phyloP scores from a whole-genome alignment of 1,140 invertebrate species.

The Drosophila kanapiae region DNA sequence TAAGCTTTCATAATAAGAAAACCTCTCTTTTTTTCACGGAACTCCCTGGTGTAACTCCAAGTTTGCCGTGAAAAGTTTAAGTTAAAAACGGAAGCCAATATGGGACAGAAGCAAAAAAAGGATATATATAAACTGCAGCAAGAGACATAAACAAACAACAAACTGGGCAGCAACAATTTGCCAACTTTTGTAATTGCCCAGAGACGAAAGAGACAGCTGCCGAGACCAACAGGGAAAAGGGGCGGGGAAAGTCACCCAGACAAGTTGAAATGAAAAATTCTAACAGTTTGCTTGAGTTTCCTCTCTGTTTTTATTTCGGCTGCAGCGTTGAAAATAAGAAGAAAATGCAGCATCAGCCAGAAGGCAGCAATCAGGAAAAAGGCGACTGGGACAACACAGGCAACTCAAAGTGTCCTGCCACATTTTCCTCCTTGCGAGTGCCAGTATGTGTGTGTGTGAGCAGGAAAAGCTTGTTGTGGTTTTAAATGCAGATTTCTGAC shows the following conservation, averaged over 20 bases:
- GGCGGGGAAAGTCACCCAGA: slow-evolving; percentile 2
- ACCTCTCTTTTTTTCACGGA: neutral
- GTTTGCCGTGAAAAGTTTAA: slow-evolving; percentile 23
- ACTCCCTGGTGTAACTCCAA: neutral
- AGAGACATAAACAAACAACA: slow-evolving; percentile 52
- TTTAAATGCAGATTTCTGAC: slow-evolving; percentile 58
- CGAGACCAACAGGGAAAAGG: neutral
- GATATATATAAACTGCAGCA: slow-evolving; percentile 39
- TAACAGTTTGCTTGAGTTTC: slow-evolving; percentile 36
- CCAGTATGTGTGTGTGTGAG: neutral
- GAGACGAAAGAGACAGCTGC: slow-evolving; percentile 4
- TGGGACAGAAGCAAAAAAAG: slow-evolving; percentile 5
- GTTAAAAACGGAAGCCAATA: slow-evolving; percentile 24
- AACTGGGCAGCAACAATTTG: slow-evolving; percentile 40
- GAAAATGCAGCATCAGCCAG: slow-evolving; percentile 18
- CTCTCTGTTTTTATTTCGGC: slow-evolving; percentile 20
- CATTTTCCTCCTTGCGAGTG: slow-evolving; percentile 7
- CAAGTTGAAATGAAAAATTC: slow-evolving; percentile 54
- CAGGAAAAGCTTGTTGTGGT: slow-evolving; percentile 27
- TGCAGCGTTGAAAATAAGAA: slow-evolving; percentile 20
- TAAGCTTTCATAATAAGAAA: neutral
- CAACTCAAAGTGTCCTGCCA: slow-evolving; percentile 39
- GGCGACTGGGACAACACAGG: slow-evolving; percentile 19
- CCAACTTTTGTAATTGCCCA: slow-evolving; percentile 65
- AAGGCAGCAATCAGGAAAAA: slow-evolving; percentile 38